These are phyloP conservation scores for Zaprionus gabonicus DNA, from an alignment of 1,140 invertebrate genomes.

Conservation along the genomic window DNA sequence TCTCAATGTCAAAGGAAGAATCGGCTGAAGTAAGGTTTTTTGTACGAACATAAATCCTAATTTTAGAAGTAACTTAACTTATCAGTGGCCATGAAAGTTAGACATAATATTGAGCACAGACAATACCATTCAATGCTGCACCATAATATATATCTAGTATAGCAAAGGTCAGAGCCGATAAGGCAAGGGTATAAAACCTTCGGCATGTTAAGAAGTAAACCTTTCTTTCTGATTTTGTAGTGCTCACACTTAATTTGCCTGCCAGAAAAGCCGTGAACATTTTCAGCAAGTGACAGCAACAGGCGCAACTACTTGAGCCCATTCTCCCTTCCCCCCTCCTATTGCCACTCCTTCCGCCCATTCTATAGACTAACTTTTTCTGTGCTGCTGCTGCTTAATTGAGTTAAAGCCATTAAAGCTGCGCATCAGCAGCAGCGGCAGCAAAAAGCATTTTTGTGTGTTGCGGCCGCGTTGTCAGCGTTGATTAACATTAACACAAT, in stretches of 20 bases:
- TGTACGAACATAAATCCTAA: too few species aligned
- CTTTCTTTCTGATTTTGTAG: not conserved
- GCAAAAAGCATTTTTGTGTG: slow-evolving; percentile 67
- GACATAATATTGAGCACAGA: too few species aligned
- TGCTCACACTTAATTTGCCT: slow-evolving; percentile 4
- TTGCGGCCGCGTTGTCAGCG: slow-evolving; percentile 76
- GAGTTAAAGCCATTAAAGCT: slow-evolving; percentile 67
- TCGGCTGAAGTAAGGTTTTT: too few species aligned
- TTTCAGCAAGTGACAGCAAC: slow-evolving; percentile 63
- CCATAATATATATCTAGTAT: too few species aligned
- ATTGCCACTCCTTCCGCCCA: not conserved
- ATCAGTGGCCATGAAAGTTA: too few species aligned
- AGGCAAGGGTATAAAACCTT: not conserved
- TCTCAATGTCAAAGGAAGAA: too few species aligned
- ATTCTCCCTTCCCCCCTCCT: not conserved
- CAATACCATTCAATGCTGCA: too few species aligned
- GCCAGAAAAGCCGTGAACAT: slow-evolving; percentile 9
- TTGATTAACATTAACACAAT: slow-evolving; percentile 81
- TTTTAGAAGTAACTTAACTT: too few species aligned
- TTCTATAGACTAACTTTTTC: slow-evolving; percentile 48
- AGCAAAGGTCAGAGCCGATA: too few species aligned
- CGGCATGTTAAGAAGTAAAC: not conserved
- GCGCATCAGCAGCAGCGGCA: slow-evolving; percentile 38
- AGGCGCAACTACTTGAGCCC: slow-evolving; percentile 64
- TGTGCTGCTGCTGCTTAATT: slow-evolving; percentile 51